Evolutionary conservation across 1,140 invertebrate species (phyloP).

Genomic region (Apis dorsata): DNA sequence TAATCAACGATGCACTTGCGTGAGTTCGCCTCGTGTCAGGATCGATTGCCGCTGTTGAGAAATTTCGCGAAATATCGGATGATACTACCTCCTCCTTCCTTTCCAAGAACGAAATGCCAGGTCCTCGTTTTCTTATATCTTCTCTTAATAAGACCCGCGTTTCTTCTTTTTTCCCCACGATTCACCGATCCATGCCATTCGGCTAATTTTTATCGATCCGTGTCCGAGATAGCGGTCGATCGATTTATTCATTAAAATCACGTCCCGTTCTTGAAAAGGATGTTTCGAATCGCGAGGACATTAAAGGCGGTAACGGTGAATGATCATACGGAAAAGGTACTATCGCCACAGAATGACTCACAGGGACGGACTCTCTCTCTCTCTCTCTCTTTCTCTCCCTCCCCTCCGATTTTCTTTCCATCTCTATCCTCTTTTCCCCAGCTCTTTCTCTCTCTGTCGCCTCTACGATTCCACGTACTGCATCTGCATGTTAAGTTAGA

Average conservation of each 20-base stretch:
- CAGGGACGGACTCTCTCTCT: neutral
- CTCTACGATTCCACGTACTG: slow-evolving; percentile 67
- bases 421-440: neutral
- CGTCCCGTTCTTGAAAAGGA: slow-evolving; percentile 13
- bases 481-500: slow-evolving; percentile 72
- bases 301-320: slow-evolving; percentile 34
- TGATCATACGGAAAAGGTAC: slow-evolving; percentile 52
- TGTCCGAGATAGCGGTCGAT: neutral
- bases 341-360: slow-evolving; percentile 49
- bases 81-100: slow-evolving; percentile 3
- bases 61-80: slow-evolving; percentile 36
- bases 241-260: slow-evolving; percentile 36
- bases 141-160: neutral
- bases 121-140: too few species aligned
- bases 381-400: neutral
- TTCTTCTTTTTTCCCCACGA: neutral
- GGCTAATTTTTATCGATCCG: slow-evolving; percentile 28
- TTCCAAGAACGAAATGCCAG: neutral
- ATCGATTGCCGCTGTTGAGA: slow-evolving; percentile 27
- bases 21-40: slow-evolving; percentile 20
- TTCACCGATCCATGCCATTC: neutral
- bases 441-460: slow-evolving; percentile 5
- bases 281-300: slow-evolving; percentile 3
- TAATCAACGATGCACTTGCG: slow-evolving; percentile 38
- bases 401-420: neutral